Base-by-base conservation (phyloP, 2,797 vertebrate genomes). In the Sebastes trivittatus region DNA sequence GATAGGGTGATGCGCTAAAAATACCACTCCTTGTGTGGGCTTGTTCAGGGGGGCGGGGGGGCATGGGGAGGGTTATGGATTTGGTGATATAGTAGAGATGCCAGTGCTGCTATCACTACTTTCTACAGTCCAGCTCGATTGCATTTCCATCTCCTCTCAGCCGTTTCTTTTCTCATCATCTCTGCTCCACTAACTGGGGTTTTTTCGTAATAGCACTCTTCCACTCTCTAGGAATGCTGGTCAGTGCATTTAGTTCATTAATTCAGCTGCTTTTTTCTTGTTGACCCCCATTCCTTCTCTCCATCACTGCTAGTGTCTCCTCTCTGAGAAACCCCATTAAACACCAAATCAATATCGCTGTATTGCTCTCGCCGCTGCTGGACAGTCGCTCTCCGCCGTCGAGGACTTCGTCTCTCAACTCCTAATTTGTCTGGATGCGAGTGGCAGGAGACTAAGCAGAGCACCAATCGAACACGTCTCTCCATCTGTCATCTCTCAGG, bases 1-100 rank as follows among this genome's bases (percentile, higher is more conserved):
- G 95, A 95, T 94, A 94, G 92, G 90, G 88, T 93, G 93, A 94
- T 93, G 87, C 29, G 77, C 95, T 96, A 96, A 95, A 96, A 96
- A 95, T 96, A 96, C 90, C 88, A 78, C 90, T 92, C 81, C 88
- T 83, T 93, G 94, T 95, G 95, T 95, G 93, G 94, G 93, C 89
- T 92, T 85, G 85, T 83, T 82, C 65, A 63, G 75, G 84, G 67
- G 69, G 81, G 72, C 25, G 25, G 25, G 25, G 14, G 32, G 9
- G 32, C 14, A 16, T 42, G 82, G 69, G 80, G 87, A 81, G 84
- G 83, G 83, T 88, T 91, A 84, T 94, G 90, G 83, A 92, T 93
- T 91, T 87, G 81, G 77, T 76, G 79, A 78, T 92, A 77, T 75
- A 87, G 88, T 80, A 80, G 58, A 88, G 89, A 81, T 22, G 46